Base-by-base conservation (phyloP, 2,113 vertebrate species). In the Neopipo cinnamomea region DNA sequence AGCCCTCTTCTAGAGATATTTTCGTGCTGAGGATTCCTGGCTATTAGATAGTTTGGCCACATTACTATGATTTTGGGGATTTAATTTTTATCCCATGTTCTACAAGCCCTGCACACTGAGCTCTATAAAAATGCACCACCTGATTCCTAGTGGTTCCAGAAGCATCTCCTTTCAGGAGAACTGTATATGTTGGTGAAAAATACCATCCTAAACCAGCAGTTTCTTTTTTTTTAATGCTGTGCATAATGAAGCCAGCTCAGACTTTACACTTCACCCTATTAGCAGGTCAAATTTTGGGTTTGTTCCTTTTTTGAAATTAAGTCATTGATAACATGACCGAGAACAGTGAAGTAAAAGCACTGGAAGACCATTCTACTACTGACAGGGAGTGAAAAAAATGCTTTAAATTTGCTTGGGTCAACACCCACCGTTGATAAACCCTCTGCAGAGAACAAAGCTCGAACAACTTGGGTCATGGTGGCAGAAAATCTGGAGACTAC, bases 51-150 rank as follows among this genome's bases (percentile, higher is more conserved):
- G 12, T 75, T 78, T 12, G 23, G 25, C n/a, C 13, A 30, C 1
- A 49, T 12, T 14, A 58, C 44, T 46, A 3, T 13, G 15, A 47
- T 62, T 89, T 46, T 1, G 25, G 19, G 53, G n/a, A 46, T 73
- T 92, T 88, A 11, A 46, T 66, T 70, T 11, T 89, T 47, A 58
- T 30, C 35, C 44, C 30, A 17, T 19, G 47, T 50, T 39, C 33
- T 65, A 19, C 0, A 0, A 67, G 30, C n/a, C 2, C 0, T 14
- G 46, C 37, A 53, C 1, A 14, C 0, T 3, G 18, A 74, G 33
- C 39, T 25, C 52, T 55, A 13, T 20, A 39, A 78, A 89, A 81
- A 56, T 0, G 1, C 21, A 56, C 6, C 33, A 49, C 22, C 4
- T 1, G 1, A 61, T 2, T 85, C 21, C 75, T 63, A 17, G 12